phyloP scores from a whole-genome alignment of 1,140 invertebrate species.

The Diachasma alloeum region DNA sequence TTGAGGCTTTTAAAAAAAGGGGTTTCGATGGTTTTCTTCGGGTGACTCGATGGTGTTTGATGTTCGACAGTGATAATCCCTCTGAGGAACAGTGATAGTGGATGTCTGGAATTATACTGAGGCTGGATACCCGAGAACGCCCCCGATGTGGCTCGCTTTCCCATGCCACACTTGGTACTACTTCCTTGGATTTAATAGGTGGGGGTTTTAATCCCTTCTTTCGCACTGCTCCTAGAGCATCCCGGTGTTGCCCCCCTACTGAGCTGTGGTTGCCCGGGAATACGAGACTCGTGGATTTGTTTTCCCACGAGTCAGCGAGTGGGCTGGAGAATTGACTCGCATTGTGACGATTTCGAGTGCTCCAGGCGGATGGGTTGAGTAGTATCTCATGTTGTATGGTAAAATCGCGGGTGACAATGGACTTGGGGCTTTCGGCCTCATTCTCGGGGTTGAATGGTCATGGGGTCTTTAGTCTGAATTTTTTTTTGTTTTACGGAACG shows the following conservation, averaged over 20 bases:
- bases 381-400: background rate
- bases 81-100: slow-evolving; percentile 22
- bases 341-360: too few species aligned
- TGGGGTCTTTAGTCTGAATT: too few species aligned
- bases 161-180: slow-evolving; percentile 39
- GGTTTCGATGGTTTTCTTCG: background rate
- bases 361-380: background rate
- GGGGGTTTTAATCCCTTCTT: slow-evolving; percentile 61
- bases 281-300: background rate
- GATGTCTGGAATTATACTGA: slow-evolving; percentile 59
- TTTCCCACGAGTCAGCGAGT: background rate
- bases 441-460: too few species aligned
- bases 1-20: too few species aligned
- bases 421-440: background rate
- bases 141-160: slow-evolving; percentile 60
- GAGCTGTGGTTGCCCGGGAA: too few species aligned
- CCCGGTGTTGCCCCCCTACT: background rate
- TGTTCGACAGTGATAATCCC: background rate
- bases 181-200: slow-evolving; percentile 56
- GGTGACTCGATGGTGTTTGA: background rate
- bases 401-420: background rate
- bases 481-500: too few species aligned
- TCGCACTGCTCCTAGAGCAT: slow-evolving; percentile 44
- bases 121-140: slow-evolving; percentile 56
- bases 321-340: too few species aligned